Conservation (phyloP, 2,797 vertebrate genomes). For the Aulostomus chinensis region DNA sequence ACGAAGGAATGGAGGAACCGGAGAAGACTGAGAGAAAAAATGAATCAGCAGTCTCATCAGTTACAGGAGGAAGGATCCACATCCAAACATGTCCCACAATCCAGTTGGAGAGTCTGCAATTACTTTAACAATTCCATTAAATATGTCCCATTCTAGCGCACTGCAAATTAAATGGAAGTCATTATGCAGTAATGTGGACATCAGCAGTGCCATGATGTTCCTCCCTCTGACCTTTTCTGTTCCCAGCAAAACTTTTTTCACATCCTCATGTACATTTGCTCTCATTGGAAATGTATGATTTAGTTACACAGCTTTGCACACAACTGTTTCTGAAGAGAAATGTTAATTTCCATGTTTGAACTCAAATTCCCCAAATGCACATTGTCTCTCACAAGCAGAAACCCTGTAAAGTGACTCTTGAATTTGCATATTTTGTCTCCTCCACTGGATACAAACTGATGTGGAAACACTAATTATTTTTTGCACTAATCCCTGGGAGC, state of each 20-base stretch:
- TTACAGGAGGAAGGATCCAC: constrained; percentile 2
- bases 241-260: not conserved
- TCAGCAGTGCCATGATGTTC: not conserved
- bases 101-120: constrained; percentile 14
- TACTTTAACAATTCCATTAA: constrained; percentile 27
- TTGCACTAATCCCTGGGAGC: constrained; percentile 20
- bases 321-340: not conserved
- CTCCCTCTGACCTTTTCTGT: constrained; percentile 21
- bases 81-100: constrained; percentile 1
- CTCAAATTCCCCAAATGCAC: not conserved
- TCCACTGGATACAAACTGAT: constrained; percentile 6
- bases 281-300: too few species aligned
- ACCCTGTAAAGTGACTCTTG: not conserved
- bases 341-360: not conserved
- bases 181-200: constrained; percentile 26
- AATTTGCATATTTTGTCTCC: constrained; percentile 11
- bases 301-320: too few species aligned
- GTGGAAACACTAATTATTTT: constrained; percentile 27
- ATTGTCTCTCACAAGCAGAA: not conserved
- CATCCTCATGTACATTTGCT: not conserved
- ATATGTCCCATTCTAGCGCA: constrained; percentile 4
- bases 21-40: not conserved
- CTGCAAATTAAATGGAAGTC: constrained; percentile 18
- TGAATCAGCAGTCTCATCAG: constrained; percentile 5
- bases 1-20: not conserved